Conservation (phyloP, 2,888 invertebrate species). For the Lingula anatina region DNA sequence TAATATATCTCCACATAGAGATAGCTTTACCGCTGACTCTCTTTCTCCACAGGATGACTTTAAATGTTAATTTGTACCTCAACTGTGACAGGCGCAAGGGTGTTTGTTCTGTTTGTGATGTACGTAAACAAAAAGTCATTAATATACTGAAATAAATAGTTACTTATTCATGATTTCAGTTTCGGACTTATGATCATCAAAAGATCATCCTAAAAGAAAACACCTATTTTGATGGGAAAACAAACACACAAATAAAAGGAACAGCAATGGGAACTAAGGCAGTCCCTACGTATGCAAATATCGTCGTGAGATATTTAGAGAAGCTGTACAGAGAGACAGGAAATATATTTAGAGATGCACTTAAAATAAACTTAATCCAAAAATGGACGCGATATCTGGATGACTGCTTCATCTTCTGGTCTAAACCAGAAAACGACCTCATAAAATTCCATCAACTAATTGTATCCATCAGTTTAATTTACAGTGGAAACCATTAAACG, state of each 20-base stretch:
- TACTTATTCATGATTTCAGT: no score
- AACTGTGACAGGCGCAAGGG: no score
- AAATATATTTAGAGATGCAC: constrained; percentile 1
- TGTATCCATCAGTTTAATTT: constrained; percentile 4
- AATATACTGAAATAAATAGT: no score
- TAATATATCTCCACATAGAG: no score
- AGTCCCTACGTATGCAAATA: constrained; percentile 11
- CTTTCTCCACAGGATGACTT: no score
- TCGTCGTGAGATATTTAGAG: constrained; percentile 4
- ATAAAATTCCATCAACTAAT: neutral
- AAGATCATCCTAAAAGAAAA: constrained; percentile 11
- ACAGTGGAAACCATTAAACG: constrained; percentile 4
- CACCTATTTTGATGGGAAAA: constrained; percentile 5
- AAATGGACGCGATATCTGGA: constrained; percentile 10
- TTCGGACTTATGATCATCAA: no score
- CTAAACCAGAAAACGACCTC: neutral
- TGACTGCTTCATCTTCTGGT: constrained; percentile 11
- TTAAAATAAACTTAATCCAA: neutral
- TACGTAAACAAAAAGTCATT: no score
- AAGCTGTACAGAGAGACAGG: neutral
- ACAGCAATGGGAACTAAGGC: constrained; percentile 12
- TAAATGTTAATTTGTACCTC: no score
- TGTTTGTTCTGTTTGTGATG: no score
- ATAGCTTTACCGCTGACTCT: no score
- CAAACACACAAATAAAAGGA: constrained; percentile 8